phyloP scores from a whole-genome alignment of 37 sponge, comb jelly and placozoan genomes.

The Theonella swinhoei region DNA sequence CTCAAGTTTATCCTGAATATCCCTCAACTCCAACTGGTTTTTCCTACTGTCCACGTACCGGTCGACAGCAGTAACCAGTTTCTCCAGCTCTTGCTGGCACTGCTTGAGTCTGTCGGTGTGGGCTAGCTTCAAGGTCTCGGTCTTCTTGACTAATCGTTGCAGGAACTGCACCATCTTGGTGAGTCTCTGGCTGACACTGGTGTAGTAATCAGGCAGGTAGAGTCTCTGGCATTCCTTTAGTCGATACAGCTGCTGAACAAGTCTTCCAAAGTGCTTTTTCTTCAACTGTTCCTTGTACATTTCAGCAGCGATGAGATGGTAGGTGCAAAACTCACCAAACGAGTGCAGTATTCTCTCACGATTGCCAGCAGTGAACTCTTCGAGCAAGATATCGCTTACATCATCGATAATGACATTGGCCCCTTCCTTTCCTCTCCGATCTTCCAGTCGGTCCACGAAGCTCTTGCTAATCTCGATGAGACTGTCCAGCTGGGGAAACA shows the following conservation, averaged over 20 bases:
- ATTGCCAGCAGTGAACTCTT: conserved; percentile 57
- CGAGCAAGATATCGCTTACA: conserved; percentile 53
- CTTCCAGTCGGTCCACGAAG: conserved; percentile 41
- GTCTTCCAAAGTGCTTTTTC: conserved; percentile 55
- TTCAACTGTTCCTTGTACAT: conserved; percentile 74
- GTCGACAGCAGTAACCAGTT: conserved; percentile 45
- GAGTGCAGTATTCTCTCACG: conserved; percentile 41
- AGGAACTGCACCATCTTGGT: conserved; percentile 61
- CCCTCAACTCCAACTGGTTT: conserved; percentile 45
- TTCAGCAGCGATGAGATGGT: conserved; percentile 60
- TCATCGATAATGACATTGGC: conserved; percentile 26
- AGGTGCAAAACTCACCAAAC: conserved; percentile 58
- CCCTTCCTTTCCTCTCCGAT: conserved; percentile 8
- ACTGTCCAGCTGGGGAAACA: conserved; percentile 71
- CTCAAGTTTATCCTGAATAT: conserved; percentile 68
- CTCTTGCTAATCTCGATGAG: conserved; percentile 57
- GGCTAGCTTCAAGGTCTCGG: conserved; percentile 40
- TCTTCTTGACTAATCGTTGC: conserved; percentile 65
- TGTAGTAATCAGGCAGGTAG: conserved; percentile 71
- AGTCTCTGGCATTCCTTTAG: conserved; percentile 65
- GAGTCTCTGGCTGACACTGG: conserved; percentile 51
- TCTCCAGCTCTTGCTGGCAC: conserved; percentile 27
- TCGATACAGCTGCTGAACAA: conserved; percentile 51
- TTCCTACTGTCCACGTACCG: conserved; percentile 53
- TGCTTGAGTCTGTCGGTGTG: conserved; percentile 23